Conservation (phyloP, 2,113 vertebrate species). For the human (Homo sapiens) region DNA sequence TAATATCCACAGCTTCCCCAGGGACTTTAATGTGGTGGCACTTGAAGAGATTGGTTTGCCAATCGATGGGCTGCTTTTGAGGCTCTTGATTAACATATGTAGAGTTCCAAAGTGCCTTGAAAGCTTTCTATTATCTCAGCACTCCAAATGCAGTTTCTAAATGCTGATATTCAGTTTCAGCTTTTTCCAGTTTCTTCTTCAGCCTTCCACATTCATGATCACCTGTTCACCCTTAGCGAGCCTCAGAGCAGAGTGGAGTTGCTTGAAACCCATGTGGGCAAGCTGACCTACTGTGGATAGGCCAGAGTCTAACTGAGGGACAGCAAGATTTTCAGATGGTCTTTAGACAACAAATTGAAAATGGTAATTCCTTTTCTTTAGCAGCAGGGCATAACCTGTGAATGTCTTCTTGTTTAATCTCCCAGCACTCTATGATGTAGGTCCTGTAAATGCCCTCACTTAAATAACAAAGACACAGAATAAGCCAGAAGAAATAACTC, state of each 20-base stretch:
- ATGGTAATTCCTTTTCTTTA: not conserved
- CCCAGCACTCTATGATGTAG: not conserved
- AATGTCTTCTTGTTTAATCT: not conserved
- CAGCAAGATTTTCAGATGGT: not conserved
- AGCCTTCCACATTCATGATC: not conserved
- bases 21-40: not conserved
- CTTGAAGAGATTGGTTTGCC: not conserved
- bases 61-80: not conserved
- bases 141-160: not conserved
- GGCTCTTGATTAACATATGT: not conserved
- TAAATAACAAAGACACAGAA: not conserved
- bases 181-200: not conserved
- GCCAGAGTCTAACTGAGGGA: not conserved
- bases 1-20: not conserved
- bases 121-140: not conserved
- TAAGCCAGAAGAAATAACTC: not conserved
- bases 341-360: not conserved
- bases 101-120: not conserved
- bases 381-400: not conserved
- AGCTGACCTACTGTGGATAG: rapidly evolving
- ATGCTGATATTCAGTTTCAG: not conserved
- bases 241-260: not conserved
- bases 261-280: too few species aligned
- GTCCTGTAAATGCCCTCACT: not conserved
- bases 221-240: rapidly evolving